Evolutionary conservation across 2,888 invertebrate species (phyloP).

Genomic region (Siphlonurus alternatus): DNA sequence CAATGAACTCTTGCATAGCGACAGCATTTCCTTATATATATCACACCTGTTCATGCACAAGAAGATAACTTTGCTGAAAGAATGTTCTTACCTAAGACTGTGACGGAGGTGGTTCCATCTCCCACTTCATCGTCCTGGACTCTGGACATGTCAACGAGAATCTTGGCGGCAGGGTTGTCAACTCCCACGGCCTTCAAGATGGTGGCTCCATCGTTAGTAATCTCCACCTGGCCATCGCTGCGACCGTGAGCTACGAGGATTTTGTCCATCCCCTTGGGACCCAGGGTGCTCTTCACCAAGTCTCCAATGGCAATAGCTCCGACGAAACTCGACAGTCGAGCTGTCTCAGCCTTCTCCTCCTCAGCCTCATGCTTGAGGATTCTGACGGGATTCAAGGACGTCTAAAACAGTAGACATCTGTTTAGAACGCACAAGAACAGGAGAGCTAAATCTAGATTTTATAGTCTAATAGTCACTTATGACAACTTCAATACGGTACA

Average conservation of each 20-base stretch:
- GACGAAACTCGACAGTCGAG: slow-evolving; percentile 92
- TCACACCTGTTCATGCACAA: too few species aligned
- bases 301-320: slow-evolving; percentile 99
- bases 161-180: slow-evolving; percentile 98
- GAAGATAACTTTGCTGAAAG: too few species aligned
- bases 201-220: slow-evolving; percentile 98
- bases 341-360: slow-evolving; percentile 94
- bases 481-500: too few species aligned
- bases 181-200: slow-evolving; percentile 92
- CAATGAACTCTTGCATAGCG: too few species aligned
- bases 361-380: slow-evolving; percentile 92
- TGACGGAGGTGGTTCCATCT: slow-evolving; percentile 99
- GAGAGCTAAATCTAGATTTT: too few species aligned
- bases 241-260: slow-evolving; percentile 67
- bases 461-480: too few species aligned
- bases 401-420: slow-evolving; percentile 32
- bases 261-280: slow-evolving; percentile 98
- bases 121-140: slow-evolving; percentile 99
- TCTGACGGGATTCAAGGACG: slow-evolving; percentile 82
- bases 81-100: slow-evolving; percentile 65
- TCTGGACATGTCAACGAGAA: slow-evolving; percentile 95
- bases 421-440: not conserved
- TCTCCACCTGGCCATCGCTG: slow-evolving; percentile 70
- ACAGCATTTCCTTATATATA: too few species aligned
- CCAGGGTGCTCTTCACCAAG: slow-evolving; percentile 92